These are phyloP conservation scores for Macquaria ambigua DNA, from an alignment of 2,113 vertebrate genomes.

Conservation along the genomic window DNA sequence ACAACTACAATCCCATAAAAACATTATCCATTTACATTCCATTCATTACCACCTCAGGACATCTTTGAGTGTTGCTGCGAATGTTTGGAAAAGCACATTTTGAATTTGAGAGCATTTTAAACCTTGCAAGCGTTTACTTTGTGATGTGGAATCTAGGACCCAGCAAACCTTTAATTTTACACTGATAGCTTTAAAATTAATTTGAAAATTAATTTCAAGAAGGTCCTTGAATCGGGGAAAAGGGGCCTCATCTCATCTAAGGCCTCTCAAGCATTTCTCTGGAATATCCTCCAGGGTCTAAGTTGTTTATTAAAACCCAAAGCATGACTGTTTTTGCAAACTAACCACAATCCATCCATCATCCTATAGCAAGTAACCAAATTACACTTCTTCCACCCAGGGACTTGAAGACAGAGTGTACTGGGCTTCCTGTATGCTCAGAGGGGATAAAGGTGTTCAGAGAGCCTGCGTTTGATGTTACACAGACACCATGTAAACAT, in stretches of 20 bases:
- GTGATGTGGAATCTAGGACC: constrained; percentile 5
- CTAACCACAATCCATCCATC: constrained; percentile 72
- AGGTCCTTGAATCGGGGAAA: background rate
- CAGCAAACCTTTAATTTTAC: constrained; percentile 31
- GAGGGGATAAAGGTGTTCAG: constrained; percentile 58
- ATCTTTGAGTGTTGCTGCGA: constrained; percentile 45
- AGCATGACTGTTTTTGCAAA: constrained; percentile 68
- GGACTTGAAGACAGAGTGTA: constrained; percentile 51
- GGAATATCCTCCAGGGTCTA: constrained; percentile 54
- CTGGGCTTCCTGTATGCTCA: constrained; percentile 49
- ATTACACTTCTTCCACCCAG: constrained; percentile 52
- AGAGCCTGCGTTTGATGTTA: constrained; percentile 64
- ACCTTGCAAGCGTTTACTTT: constrained; percentile 17
- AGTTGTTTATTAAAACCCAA: constrained; percentile 73
- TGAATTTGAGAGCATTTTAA: constrained; percentile 16
- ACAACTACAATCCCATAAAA: constrained; percentile 69
- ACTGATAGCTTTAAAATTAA: constrained; percentile 4
- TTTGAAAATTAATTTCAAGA: constrained; percentile 16
- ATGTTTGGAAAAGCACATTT: constrained; percentile 47
- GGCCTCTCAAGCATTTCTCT: constrained; percentile 32
- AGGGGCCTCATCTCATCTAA: constrained; percentile 25
- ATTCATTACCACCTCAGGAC: constrained; percentile 62
- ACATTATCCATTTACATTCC: constrained; percentile 70
- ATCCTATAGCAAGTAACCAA: constrained; percentile 55
- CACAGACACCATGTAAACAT: constrained; percentile 62